Conservation (phyloP, 2,888 invertebrate species). For the Tenodera sinensis region DNA sequence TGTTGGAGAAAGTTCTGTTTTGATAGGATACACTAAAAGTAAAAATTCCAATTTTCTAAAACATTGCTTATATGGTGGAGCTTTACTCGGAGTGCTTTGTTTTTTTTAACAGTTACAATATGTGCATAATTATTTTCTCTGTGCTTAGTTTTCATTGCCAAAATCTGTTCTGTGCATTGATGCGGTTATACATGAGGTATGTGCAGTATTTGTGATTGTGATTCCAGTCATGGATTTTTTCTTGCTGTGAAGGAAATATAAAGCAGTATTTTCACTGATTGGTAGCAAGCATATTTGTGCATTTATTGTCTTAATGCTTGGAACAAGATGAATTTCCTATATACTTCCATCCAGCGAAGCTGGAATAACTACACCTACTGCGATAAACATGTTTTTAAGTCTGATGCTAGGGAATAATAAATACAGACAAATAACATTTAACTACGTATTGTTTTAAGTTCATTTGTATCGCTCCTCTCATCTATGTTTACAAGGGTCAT, state of each 20-base stretch:
- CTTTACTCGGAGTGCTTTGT: not conserved
- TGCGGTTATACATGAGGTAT: not conserved
- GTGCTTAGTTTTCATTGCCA: not conserved
- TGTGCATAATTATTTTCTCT: not conserved
- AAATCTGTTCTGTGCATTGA: not conserved
- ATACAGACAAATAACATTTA: conserved; percentile 3
- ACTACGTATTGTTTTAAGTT: not conserved
- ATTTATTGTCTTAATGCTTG: not conserved
- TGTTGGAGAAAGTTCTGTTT: not conserved
- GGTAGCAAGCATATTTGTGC: not conserved
- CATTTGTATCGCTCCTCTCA: too few species aligned
- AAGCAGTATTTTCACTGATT: not conserved
- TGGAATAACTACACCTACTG: not conserved
- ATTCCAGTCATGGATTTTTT: not conserved
- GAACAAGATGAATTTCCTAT: not conserved
- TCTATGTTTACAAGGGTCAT: too few species aligned
- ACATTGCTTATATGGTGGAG: not conserved
- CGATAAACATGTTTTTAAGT: not conserved
- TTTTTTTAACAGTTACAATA: not conserved
- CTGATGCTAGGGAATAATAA: not conserved
- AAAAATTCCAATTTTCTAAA: not conserved
- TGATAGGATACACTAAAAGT: not conserved
- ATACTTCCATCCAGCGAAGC: not conserved
- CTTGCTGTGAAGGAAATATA: not conserved
- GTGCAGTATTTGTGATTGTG: not conserved